These are phyloP conservation scores for Sycophila sp. DNA, from an alignment of 1,140 invertebrate species.

Conservation along the genomic window DNA sequence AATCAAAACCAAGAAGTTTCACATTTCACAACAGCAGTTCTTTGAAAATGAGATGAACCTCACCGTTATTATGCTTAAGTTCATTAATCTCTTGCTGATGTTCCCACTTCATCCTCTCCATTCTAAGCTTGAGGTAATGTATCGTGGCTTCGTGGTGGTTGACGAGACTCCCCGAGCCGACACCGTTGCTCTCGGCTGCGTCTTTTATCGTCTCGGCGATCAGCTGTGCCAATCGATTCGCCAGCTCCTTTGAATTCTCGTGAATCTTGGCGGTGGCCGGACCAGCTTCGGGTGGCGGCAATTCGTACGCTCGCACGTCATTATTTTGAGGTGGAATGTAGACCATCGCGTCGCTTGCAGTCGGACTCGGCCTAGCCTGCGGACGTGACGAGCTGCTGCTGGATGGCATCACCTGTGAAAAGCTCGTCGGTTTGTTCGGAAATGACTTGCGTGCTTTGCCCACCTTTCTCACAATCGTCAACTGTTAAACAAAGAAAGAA, in stretches of 20 bases:
- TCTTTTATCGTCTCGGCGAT: constrained; percentile 60
- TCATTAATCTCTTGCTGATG: constrained; percentile 73
- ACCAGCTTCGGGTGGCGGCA: constrained; percentile 63
- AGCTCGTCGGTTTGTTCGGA: constrained; percentile 47
- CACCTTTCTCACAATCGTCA: constrained; percentile 42
- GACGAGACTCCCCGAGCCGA: constrained; percentile 27
- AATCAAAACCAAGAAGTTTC: too few species aligned
- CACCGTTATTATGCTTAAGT: constrained; percentile 71
- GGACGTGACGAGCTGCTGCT: background rate
- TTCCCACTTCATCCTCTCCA: constrained; percentile 73
- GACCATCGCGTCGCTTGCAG: constrained; percentile 46
- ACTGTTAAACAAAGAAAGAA: constrained; percentile 4
- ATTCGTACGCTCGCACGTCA: constrained; percentile 45
- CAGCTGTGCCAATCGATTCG: constrained; percentile 55
- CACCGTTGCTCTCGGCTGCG: constrained; percentile 49
- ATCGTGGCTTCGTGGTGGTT: constrained; percentile 68
- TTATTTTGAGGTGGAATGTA: constrained; percentile 45
- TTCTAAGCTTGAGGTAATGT: constrained; percentile 70
- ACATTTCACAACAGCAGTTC: too few species aligned
- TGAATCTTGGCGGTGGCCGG: constrained; percentile 63
- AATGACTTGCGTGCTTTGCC: constrained; percentile 58
- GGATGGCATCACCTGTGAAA: constrained; percentile 35
- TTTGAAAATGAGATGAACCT: too few species aligned
- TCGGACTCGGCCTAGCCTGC: background rate
- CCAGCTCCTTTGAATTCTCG: constrained; percentile 54